Evolutionary conservation across 2,888 invertebrate species (phyloP).

Genomic region (Tubiluchus corallicola): DNA sequence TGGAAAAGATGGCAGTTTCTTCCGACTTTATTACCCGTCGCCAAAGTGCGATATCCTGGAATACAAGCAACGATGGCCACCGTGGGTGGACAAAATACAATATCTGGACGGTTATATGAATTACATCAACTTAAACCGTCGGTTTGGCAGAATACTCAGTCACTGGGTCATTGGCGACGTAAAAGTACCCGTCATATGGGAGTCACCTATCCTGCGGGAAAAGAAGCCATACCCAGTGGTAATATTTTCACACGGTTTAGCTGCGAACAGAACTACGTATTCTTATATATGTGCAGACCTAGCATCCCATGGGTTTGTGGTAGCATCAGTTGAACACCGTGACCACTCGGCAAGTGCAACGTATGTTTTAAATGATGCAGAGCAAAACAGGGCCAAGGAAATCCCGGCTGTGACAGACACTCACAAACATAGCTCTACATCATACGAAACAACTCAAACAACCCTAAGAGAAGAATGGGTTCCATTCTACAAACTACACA

Average conservation of each 20-base stretch:
- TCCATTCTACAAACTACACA: neutral
- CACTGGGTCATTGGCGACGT: no score
- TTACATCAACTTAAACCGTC: no score
- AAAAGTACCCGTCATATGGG: constrained; percentile 25
- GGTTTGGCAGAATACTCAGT: no score
- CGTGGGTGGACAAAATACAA: constrained; percentile 1
- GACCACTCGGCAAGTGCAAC: neutral
- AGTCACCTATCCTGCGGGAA: constrained; percentile 18
- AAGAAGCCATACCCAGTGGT: constrained; percentile 34
- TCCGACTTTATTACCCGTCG: neutral
- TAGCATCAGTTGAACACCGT: constrained; percentile 42
- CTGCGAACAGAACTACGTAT: constrained; percentile 40
- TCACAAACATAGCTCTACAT: no score
- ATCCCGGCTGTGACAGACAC: neutral
- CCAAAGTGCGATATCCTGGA: neutral
- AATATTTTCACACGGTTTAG: constrained; percentile 45
- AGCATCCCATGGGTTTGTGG: constrained; percentile 44
- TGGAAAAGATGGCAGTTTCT: neutral
- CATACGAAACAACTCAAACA: no score
- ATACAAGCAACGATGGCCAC: neutral
- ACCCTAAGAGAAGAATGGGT: neutral
- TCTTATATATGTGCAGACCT: constrained; percentile 40
- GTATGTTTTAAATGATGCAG: neutral
- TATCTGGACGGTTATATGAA: neutral
- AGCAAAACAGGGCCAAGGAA: no score